A percentile compares a stretch with the other conserved stretches of the same genome.
Evolutionary conservation across 1,140 invertebrate genomes (phyloP).

Genomic region (Apocrypta bakeri): DNA sequence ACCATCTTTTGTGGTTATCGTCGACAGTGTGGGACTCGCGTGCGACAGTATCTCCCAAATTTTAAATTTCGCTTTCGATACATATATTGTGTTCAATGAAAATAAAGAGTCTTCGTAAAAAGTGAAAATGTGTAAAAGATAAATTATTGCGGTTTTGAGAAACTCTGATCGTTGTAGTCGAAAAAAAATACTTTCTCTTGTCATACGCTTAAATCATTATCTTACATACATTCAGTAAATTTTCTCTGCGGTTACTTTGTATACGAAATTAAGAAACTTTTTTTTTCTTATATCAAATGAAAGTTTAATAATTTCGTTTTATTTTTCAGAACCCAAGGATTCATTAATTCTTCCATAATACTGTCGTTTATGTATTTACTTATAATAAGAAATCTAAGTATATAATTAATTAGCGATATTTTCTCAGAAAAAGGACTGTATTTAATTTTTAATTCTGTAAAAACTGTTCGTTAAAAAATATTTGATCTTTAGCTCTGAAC

Average conservation of each 20-base stretch:
- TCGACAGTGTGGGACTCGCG: not conserved
- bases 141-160: conserved; percentile 45
- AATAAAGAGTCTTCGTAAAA: conserved; percentile 2
- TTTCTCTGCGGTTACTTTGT: not conserved
- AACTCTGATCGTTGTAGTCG: conserved; percentile 33
- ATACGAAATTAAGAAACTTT: not conserved
- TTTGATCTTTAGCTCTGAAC: no score
- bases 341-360: no score
- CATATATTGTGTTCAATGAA: not conserved
- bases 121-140: conserved; percentile 24
- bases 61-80: not conserved
- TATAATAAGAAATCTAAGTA: no score
- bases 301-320: no score
- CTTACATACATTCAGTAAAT: not conserved
- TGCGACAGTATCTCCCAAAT: conserved; percentile 21
- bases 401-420: no score
- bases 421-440: no score
- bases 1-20: not conserved
- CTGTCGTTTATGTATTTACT: no score
- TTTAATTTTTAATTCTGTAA: no score
- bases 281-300: no score
- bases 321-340: no score
- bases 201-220: not conserved
- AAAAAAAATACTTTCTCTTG: conserved; percentile 33
- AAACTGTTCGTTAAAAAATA: no score